These are phyloP conservation scores for Penelope pileata DNA, from an alignment of 2,113 vertebrate species.

Conservation along the genomic window DNA sequence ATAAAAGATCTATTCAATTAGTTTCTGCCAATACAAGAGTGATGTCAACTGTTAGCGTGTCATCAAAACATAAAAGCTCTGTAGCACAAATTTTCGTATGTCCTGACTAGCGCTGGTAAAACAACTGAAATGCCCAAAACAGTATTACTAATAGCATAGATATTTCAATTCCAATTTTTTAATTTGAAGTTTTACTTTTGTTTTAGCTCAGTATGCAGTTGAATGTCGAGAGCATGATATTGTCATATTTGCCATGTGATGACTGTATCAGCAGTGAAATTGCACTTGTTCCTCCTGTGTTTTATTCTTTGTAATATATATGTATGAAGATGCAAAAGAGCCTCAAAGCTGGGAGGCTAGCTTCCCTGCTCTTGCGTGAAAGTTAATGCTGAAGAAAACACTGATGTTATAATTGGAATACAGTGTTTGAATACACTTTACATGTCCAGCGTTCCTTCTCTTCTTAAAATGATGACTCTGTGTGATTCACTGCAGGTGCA, in stretches of 20 bases:
- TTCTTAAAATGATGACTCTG: slow-evolving; percentile 43
- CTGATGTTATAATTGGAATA: background rate
- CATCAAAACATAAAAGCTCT: background rate
- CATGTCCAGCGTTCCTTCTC: slow-evolving; percentile 17
- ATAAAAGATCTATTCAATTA: slow-evolving; percentile 36
- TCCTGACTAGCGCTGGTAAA: background rate
- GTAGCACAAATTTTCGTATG: background rate
- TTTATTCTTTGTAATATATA: background rate
- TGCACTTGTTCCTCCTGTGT: background rate
- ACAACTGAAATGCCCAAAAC: background rate
- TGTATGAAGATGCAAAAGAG: background rate
- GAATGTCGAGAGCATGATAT: background rate
- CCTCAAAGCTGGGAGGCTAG: background rate
- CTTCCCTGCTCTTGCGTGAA: slow-evolving; percentile 28
- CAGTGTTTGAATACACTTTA: slow-evolving; percentile 4
- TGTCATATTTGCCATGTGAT: background rate
- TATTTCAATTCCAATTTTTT: background rate
- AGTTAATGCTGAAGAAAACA: slow-evolving; percentile 19
- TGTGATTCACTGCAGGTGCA: slow-evolving; percentile 64
- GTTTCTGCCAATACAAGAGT: slow-evolving; percentile 3
- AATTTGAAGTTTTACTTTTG: background rate
- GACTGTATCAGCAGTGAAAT: background rate
- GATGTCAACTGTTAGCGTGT: background rate
- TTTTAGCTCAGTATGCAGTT: background rate
- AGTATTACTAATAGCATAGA: background rate